Base-by-base conservation (phyloP, 1,140 invertebrate species). In the Lordiphosa collinella region DNA sequence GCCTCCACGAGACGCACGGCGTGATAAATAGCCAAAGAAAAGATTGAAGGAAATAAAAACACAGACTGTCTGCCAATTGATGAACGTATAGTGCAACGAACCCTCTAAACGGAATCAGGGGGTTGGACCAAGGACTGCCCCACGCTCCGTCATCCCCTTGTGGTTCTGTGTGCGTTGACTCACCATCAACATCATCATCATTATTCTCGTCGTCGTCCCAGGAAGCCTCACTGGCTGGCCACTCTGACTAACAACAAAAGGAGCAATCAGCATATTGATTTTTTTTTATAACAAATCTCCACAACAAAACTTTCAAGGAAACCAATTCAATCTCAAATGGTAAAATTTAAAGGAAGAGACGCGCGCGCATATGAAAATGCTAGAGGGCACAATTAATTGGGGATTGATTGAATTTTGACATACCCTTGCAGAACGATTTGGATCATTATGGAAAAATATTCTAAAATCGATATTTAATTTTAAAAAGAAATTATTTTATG, bases 251-350 rank as follows among this genome's bases (percentile, higher is more conserved):
- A 22, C 55, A 13, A 38, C 16, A 29, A 46, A 56, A 82, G 68
- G 61, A 82, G 61, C 54, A 59, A 58, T 40, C 35, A 57, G 48
- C 61, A 71, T 80, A 80, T 80, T 68, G 76, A 80, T 80, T 80
- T 31, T 36, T 56, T 48, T 67, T 61, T 52, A 22, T 36, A 51
- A 44, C 51, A 61, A 72, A 72, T 79, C 55, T 69, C 52, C 48
- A 59, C 44, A 53, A 63, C 47, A 80, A 43, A 2, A 72, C 67
- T 68, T 47, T 46, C 74, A 72, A 73, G 52, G 56, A 79, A 65
- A 61, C 55, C 69, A 74, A 79, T 64, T 61, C 61, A 52, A 84
- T 84, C 71, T 84, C 76, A 82, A 80, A 82, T 82, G 76, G 76
- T 82, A 82, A 80, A 74, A 62, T 69, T 40, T 3, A 25, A 48